Base-by-base conservation (phyloP, 2,797 vertebrate species). In the Danio choprae region DNA sequence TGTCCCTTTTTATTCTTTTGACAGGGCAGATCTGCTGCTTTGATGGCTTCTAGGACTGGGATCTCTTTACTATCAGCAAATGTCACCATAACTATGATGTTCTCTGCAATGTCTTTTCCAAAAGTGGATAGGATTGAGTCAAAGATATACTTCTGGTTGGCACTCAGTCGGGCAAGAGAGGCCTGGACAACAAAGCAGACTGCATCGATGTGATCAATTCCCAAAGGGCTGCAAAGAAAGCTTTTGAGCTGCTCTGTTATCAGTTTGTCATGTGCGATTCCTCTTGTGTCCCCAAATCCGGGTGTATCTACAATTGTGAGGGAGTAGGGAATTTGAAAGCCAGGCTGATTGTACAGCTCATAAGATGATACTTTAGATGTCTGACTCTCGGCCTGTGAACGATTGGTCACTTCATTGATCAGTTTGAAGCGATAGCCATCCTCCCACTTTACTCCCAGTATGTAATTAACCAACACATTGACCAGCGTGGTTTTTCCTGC, bases 281-380 rank as follows among this genome's bases (percentile, higher is more conserved):
- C 87, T 41, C 83, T 70, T 1, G 87, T 88, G 20, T 90, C 87
- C 2, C 87, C 89, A 84, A 89, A 90, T 0, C 90, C 90, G 10
- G 90, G 85, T 20, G 86, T 88, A 43, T 90, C 87, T 0, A 90
- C 38, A 1, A 90, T 83, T 22, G 88, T 90, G 36, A 91, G 0
- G 1, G 89, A 89, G 51, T 71, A 87, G 1, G 76, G 63, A 5
- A 85, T 20, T 62, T 81, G 2, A 71, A 83, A 85, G 2, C 84
- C 81, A 74, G 79, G 70, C 56, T 83, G 75, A 58, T 83, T 81
- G 60, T 85, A 81, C 38, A 85, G 71, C 16, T 85, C 77, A 64
- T 75, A 83, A 36, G 84, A 83, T 12, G 74, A 83, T n/a, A 85
- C 74, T 2, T 12, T 48, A 63, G 65, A 79, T 46, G 84, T 85